Conservation (phyloP, 2,113 vertebrate genomes). For the Charadrius vociferus region DNA sequence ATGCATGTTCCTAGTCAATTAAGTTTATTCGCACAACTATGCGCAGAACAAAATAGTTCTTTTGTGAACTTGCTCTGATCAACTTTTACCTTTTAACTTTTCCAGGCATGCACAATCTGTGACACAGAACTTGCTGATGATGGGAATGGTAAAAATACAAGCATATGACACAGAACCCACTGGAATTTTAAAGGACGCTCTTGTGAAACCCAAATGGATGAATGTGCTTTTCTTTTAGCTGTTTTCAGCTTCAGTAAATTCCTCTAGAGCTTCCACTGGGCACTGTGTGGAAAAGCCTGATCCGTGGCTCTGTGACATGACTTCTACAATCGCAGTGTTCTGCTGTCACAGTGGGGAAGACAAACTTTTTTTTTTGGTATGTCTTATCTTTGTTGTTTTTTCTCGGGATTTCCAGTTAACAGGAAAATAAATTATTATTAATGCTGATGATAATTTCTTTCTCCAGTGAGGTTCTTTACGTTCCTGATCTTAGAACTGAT, state of each 20-base stretch:
- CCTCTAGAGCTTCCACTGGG: not conserved
- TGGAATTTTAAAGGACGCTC: not conserved
- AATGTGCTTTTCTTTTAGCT: not conserved
- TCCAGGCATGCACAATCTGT: not conserved
- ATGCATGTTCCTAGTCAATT: not conserved
- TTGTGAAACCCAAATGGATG: not conserved
- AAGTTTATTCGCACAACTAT: not conserved
- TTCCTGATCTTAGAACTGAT: not conserved
- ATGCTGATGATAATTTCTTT: not conserved
- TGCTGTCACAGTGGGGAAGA: not conserved
- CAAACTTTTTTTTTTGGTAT: not conserved
- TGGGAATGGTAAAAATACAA: not conserved
- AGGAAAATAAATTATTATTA: not conserved
- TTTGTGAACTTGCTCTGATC: not conserved
- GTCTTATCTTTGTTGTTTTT: not conserved
- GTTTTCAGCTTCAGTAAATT: not conserved
- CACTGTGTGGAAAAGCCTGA: not conserved
- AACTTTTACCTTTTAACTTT: not conserved
- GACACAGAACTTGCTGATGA: not conserved
- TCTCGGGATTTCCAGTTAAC: not conserved
- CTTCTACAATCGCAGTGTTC: not conserved
- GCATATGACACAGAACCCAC: not conserved
- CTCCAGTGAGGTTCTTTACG: not conserved
- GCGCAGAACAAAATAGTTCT: not conserved
- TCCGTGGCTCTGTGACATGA: not conserved